These are phyloP conservation scores for Buceros bicornis DNA, from an alignment of 2,797 vertebrate genomes.

Conservation along the genomic window DNA sequence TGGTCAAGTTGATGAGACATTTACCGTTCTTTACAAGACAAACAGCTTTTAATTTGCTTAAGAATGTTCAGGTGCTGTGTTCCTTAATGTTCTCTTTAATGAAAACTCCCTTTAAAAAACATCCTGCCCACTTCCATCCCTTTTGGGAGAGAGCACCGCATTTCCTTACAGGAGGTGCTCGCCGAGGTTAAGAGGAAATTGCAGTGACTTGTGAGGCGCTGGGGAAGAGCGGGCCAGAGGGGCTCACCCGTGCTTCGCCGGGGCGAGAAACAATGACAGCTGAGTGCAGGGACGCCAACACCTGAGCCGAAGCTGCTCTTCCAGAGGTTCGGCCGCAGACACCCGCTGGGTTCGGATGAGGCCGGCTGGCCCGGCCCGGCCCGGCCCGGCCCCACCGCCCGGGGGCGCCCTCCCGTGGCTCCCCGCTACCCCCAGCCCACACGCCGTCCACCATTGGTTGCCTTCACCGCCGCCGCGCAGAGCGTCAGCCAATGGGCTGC, in stretches of 20 bases:
- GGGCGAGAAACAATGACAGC: accelerated
- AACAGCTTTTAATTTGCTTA: neutral
- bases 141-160: neutral
- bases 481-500: neutral
- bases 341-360: no score
- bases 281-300: accelerated
- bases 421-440: no score
- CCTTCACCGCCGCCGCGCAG: neutral
- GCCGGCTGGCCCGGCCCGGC: accelerated
- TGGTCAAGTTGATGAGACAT: slow-evolving; percentile 12
- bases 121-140: accelerated
- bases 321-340: accelerated
- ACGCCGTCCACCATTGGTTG: neutral
- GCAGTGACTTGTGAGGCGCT: no score
- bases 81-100: neutral
- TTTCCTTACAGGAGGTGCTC: neutral
- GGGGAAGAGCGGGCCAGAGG: accelerated
- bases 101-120: neutral
- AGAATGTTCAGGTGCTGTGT: slow-evolving; percentile 9
- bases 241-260: accelerated
- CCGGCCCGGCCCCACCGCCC: neutral
- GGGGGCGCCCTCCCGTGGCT: neutral
- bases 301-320: accelerated
- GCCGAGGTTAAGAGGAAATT: accelerated
- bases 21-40: neutral